A percentile compares a stretch with the other conserved stretches of the same genome.
Conservation (phyloP, 1,140 invertebrate species). For the Dryas iulia region DNA sequence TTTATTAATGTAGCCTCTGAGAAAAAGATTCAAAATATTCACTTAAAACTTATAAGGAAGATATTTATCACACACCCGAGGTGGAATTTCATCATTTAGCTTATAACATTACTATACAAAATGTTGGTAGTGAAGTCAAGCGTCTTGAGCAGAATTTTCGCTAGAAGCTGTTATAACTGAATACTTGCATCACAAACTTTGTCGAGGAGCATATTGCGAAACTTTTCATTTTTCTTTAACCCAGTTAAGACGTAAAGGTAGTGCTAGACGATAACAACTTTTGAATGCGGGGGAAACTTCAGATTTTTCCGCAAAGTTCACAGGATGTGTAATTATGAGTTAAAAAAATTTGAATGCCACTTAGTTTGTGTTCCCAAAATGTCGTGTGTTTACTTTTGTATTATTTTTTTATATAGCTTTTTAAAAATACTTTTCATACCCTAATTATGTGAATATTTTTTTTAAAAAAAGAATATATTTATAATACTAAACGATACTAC, state of each 20-base stretch:
- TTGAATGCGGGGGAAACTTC: conserved; percentile 19
- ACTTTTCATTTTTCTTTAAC: conserved; percentile 64
- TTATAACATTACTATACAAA: not conserved
- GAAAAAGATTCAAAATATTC: not conserved
- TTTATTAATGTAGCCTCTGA: not conserved
- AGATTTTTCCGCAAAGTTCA: not conserved
- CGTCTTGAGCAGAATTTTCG: conserved; percentile 7
- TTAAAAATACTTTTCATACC: too few relatives aligned
- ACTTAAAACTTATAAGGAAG: not conserved
- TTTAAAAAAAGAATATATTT: too few relatives aligned
- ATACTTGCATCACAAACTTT: conserved; percentile 47
- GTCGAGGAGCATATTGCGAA: conserved; percentile 49
- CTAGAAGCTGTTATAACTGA: conserved; percentile 38
- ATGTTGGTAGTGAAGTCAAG: conserved; percentile 7
- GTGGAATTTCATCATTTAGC: conserved; percentile 1
- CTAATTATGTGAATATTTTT: too few relatives aligned
- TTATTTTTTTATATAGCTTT: too few relatives aligned
- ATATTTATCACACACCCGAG: not conserved
- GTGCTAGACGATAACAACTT: conserved; percentile 37
- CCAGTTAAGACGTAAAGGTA: conserved; percentile 49
- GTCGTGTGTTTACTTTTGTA: too few relatives aligned
- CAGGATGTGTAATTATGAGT: not conserved
- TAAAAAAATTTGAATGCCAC: too few relatives aligned
- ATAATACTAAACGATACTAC: too few relatives aligned
- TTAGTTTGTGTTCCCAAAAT: too few relatives aligned